A percentile compares a stretch with the other conserved stretches of the same genome.
Conservation (phyloP, 2,797 vertebrate species). For the Hippoglossus hippoglossus region DNA sequence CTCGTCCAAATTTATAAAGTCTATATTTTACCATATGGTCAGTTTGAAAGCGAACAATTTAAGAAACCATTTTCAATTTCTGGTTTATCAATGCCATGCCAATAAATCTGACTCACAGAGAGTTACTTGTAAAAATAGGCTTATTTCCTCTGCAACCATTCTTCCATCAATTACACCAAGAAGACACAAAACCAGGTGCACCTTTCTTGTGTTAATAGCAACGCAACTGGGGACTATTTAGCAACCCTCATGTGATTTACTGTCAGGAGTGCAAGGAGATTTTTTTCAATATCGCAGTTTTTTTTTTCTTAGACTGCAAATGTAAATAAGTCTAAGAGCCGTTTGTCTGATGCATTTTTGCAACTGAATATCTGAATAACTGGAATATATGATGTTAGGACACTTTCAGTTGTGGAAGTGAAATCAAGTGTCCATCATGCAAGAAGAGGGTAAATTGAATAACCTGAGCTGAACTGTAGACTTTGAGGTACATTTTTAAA, state of each 20-base stretch:
- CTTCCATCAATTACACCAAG: slow-evolving; percentile 5
- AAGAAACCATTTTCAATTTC: background rate
- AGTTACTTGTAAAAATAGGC: too few relatives aligned
- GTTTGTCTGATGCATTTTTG: too few relatives aligned
- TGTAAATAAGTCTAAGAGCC: too few relatives aligned
- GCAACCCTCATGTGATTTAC: background rate
- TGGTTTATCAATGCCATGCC: slow-evolving; percentile 2
- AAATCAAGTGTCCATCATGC: background rate
- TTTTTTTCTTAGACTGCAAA: background rate
- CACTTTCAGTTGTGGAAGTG: background rate
- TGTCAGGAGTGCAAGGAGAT: background rate
- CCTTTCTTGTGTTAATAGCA: too few relatives aligned
- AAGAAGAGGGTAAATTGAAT: too few relatives aligned
- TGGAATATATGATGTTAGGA: background rate
- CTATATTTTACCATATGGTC: background rate
- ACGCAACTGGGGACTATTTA: too few relatives aligned
- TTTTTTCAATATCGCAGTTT: background rate
- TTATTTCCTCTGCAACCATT: background rate
- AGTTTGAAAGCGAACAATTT: background rate
- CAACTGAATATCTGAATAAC: too few relatives aligned
- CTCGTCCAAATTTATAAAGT: background rate
- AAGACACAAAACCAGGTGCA: background rate
- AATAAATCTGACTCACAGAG: background rate
- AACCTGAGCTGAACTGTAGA: too few relatives aligned
- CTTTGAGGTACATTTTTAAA: too few relatives aligned